Conservation (phyloP, 1,140 invertebrate species). For the Zelostemma sp. region DNA sequence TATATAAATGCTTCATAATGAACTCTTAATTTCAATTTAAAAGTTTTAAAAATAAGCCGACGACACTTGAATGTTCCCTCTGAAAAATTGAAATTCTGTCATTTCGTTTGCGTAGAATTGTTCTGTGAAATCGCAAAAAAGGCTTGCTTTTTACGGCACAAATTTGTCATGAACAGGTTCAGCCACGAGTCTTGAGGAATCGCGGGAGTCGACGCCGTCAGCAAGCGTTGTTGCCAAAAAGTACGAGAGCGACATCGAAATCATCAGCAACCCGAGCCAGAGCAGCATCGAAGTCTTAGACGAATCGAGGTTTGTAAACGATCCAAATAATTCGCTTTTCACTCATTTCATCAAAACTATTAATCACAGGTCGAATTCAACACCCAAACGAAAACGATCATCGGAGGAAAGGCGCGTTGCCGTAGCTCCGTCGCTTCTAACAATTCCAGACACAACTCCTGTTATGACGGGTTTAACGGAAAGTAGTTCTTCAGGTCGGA, state of each 20-base stretch:
- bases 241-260: constrained; percentile 75
- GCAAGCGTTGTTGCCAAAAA: constrained; percentile 65
- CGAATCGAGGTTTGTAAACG: constrained; percentile 65
- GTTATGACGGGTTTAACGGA: constrained; percentile 71
- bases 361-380: constrained; percentile 53
- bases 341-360: neutral
- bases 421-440: constrained; percentile 61
- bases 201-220: constrained; percentile 66
- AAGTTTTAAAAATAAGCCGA: too few relatives aligned
- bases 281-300: constrained; percentile 77
- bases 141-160: too few relatives aligned
- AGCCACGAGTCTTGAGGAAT: constrained; percentile 68
- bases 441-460: constrained; percentile 61
- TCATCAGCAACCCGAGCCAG: constrained; percentile 77
- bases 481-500: constrained; percentile 74
- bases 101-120: too few relatives aligned
- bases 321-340: neutral
- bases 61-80: neutral
- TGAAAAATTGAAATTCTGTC: too few relatives aligned
- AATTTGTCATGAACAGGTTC: too few relatives aligned
- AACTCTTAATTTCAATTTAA: too few relatives aligned
- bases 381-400: constrained; percentile 66
- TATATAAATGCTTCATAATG: too few relatives aligned
- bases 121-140: neutral
- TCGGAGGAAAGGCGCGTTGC: constrained; percentile 64